Percentiles rank a stretch among this genome's conserved stretches.
Evolutionary conservation across 2,113 vertebrate species (phyloP).

Genomic region (Microcebus griseorufus): DNA sequence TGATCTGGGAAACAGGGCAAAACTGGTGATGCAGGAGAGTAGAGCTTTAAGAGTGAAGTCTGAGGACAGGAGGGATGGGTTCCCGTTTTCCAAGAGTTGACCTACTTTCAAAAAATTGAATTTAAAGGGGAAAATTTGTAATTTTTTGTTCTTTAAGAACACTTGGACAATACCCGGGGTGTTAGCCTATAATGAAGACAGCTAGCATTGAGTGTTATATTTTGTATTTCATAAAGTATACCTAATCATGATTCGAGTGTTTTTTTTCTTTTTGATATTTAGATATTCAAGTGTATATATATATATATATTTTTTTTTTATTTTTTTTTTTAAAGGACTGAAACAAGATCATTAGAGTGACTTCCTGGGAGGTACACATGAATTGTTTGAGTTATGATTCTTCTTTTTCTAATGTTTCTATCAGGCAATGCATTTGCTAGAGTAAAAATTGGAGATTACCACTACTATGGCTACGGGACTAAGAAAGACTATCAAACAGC

Average conservation of each 20-base stretch:
- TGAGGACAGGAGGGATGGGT: background rate
- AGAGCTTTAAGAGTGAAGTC: background rate
- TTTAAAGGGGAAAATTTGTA: constrained; percentile 30
- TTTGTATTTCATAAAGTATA: background rate
- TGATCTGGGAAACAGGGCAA: background rate
- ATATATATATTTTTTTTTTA: background rate
- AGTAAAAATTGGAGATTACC: constrained; percentile 82
- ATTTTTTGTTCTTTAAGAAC: background rate
- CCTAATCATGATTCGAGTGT: constrained; percentile 3
- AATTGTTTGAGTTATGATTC: constrained; percentile 1
- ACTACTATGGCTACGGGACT: constrained; percentile 80
- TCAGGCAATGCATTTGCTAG: constrained; percentile 81
- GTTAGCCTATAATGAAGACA: constrained; percentile 2
- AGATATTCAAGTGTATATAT: background rate
- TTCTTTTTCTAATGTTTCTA: constrained; percentile 62
- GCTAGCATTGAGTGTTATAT: background rate
- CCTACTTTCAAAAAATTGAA: background rate
- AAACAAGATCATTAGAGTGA: background rate
- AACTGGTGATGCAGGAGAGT: background rate
- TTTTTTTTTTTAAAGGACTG: background rate
- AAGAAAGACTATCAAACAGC: constrained; percentile 77
- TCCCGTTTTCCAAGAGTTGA: background rate
- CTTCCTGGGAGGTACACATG: background rate
- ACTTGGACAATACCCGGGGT: background rate
- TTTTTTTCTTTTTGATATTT: background rate